Conservation (phyloP, 1,140 invertebrate species). For the Cotesia glomerata region DNA sequence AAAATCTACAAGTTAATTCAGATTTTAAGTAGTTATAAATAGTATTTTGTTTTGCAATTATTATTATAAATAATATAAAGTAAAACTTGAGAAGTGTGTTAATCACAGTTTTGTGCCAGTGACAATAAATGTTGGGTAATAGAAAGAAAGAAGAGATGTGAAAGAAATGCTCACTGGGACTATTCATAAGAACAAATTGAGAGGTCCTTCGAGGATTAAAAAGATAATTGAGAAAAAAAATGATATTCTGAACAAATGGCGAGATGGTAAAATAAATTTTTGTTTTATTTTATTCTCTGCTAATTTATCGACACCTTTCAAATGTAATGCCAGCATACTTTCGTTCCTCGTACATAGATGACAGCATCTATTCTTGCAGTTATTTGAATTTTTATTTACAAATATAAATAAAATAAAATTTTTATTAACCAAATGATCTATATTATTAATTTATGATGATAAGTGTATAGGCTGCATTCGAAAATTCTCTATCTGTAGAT, state of each 20-base stretch:
- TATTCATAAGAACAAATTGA: conserved; percentile 48
- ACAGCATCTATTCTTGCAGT: too few relatives aligned
- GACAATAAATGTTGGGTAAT: background rate
- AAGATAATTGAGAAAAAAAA: conserved; percentile 50
- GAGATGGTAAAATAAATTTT: conserved; percentile 48
- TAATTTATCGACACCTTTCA: background rate
- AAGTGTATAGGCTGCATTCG: too few relatives aligned
- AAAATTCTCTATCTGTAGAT: too few relatives aligned
- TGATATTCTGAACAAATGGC: conserved; percentile 57
- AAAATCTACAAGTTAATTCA: too few relatives aligned
- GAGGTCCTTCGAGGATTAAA: conserved; percentile 50
- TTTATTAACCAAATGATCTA: too few relatives aligned
- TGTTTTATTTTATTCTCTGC: background rate
- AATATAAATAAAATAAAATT: too few relatives aligned
- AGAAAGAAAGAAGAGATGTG: conserved; percentile 18
- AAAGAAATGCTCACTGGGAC: conserved; percentile 51
- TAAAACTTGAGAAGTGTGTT: background rate
- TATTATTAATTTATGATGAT: too few relatives aligned
- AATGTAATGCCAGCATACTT: background rate
- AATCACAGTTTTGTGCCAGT: background rate
- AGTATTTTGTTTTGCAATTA: background rate
- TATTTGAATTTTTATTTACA: too few relatives aligned
- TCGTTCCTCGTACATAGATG: too few relatives aligned
- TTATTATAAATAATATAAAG: background rate
- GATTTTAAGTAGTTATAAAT: too few relatives aligned